These are phyloP conservation scores for Regulus satrapa DNA, from an alignment of 2,113 vertebrate genomes.

Conservation along the genomic window DNA sequence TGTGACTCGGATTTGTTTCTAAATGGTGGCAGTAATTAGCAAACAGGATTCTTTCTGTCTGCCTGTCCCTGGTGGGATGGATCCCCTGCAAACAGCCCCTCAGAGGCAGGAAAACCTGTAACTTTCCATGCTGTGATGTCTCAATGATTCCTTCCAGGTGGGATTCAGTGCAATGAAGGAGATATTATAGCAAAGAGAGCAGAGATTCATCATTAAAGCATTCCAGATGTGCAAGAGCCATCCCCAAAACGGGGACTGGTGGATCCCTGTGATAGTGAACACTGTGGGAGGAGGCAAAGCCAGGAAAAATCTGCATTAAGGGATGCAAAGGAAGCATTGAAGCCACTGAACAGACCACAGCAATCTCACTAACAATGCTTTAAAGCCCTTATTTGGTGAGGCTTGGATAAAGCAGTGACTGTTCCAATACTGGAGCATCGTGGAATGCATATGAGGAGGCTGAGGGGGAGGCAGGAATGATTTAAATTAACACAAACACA, in stretches of 20 bases:
- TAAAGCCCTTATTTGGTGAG: background rate
- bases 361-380: background rate
- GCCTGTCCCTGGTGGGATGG: background rate
- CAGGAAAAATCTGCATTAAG: background rate
- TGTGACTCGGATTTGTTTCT: background rate
- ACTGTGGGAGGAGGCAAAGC: accelerated
- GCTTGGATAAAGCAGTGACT: accelerated
- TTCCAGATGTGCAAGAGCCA: accelerated
- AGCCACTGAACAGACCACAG: background rate
- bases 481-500: background rate
- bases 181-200: background rate
- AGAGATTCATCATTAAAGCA: background rate
- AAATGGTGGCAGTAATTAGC: constrained; percentile 4
- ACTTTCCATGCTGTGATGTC: background rate
- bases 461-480: background rate
- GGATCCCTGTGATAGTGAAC: background rate
- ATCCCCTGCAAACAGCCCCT: background rate
- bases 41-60: background rate
- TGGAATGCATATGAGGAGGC: background rate
- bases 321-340: accelerated
- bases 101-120: background rate
- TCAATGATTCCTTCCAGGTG: background rate
- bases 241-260: background rate
- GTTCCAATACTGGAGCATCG: accelerated
- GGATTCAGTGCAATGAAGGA: background rate